Conservation (phyloP, 2,888 invertebrate genomes). For the Diadegma fenestrale region DNA sequence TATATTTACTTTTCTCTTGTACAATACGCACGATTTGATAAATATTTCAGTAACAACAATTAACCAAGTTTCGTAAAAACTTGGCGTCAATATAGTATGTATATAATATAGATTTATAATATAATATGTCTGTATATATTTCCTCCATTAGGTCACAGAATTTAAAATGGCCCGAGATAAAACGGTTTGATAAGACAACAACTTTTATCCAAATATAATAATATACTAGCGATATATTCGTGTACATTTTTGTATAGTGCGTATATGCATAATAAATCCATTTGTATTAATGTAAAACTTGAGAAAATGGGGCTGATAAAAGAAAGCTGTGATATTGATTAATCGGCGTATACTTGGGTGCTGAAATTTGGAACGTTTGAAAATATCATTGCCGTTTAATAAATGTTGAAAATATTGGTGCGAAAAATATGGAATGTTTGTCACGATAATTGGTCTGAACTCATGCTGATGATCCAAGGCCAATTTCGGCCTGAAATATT, state of each 20-base stretch:
- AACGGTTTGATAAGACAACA: conserved; percentile 30
- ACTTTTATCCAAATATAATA: conserved; percentile 28
- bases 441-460: not conserved
- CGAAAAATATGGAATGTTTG: not conserved
- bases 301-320: not conserved
- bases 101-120: conserved; percentile 45
- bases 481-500: not conserved
- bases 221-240: conserved; percentile 18
- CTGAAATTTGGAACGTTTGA: not conserved
- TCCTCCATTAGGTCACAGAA: conserved; percentile 32
- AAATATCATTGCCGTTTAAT: not conserved
- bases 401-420: not conserved
- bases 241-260: not conserved
- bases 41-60: conserved; percentile 65
- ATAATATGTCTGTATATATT: conserved; percentile 27
- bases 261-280: not conserved
- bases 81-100: conserved; percentile 36
- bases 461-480: not conserved
- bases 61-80: conserved; percentile 51
- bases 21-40: conserved; percentile 33
- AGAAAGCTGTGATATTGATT: not conserved
- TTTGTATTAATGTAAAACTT: conserved; percentile 2
- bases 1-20: conserved; percentile 22
- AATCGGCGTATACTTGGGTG: not conserved
- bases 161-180: conserved; percentile 14